A percentile compares a stretch with the other conserved stretches of the same genome.
Evolutionary conservation across 2,113 vertebrate species (phyloP).

Genomic region (Herpetotheres cachinnans): DNA sequence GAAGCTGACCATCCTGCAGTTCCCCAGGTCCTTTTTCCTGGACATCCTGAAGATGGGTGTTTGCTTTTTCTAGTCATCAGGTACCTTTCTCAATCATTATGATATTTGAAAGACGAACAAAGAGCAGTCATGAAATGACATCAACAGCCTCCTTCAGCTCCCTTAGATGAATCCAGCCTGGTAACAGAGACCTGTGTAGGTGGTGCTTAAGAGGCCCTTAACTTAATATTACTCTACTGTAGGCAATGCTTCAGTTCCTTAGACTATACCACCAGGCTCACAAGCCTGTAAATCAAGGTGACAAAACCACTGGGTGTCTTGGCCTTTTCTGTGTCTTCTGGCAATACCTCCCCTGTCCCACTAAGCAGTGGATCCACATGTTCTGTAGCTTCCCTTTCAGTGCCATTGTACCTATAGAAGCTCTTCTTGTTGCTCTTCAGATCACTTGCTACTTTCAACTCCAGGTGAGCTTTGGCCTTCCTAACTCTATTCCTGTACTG

Average conservation of each 20-base stretch:
- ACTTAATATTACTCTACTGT: background rate
- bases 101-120: background rate
- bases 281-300: background rate
- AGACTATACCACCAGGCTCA: background rate
- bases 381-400: too few species aligned
- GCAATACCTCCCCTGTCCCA: too few species aligned
- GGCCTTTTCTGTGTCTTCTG: too few species aligned
- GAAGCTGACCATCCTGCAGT: background rate
- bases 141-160: background rate
- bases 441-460: background rate
- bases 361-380: too few species aligned
- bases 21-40: background rate
- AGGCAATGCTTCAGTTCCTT: background rate
- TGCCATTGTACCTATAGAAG: too few species aligned
- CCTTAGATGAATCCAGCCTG: background rate
- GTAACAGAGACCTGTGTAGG: background rate
- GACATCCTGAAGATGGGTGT: background rate
- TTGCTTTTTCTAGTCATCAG: background rate
- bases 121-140: background rate
- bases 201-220: background rate
- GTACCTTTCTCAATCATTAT: background rate
- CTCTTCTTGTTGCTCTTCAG: background rate
- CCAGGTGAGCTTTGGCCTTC: background rate
- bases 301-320: background rate
- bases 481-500: background rate